A percentile compares a stretch with the other conserved stretches of the same genome.
These are phyloP conservation scores for Ectropis crepuscularia DNA, from an alignment of 2,888 invertebrate species.

Conservation along the genomic window DNA sequence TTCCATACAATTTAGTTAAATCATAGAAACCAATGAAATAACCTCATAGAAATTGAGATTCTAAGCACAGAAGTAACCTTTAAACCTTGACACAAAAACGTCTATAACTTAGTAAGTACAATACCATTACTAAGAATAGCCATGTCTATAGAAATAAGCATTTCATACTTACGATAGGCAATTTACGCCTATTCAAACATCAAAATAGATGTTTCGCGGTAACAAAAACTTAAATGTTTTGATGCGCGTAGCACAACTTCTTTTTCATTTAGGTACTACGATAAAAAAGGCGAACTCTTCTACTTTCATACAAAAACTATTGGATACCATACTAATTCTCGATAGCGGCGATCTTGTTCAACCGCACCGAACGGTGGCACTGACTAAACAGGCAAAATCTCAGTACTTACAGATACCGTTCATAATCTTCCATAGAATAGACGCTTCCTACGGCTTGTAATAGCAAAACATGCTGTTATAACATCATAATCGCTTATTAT, in stretches of 20 bases:
- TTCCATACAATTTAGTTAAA: too few species aligned
- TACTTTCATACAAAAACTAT: too few species aligned
- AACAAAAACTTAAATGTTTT: constrained; percentile 20
- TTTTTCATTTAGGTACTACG: neutral
- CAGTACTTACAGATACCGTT: constrained; percentile 20
- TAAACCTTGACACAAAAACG: constrained; percentile 22
- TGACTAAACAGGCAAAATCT: constrained; percentile 22
- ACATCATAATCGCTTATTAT: constrained; percentile 27
- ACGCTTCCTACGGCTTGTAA: constrained; percentile 10
- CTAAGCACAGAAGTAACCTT: constrained; percentile 10
- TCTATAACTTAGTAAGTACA: neutral
- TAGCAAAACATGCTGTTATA: constrained; percentile 20
- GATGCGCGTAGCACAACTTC: constrained; percentile 13
- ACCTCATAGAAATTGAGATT: constrained; percentile 9
- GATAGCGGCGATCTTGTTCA: too few species aligned
- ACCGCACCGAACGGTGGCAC: too few species aligned
- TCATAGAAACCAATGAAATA: constrained; percentile 10
- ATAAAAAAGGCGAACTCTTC: too few species aligned
- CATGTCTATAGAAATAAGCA: constrained; percentile 9
- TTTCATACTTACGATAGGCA: constrained; percentile 18
- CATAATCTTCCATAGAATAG: constrained; percentile 1
- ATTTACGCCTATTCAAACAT: constrained; percentile 32
- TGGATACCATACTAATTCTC: too few species aligned
- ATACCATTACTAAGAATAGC: neutral
- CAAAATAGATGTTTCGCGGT: constrained; percentile 17